Base-by-base conservation (phyloP, 2,888 invertebrate genomes). In the Agelastica alni region DNA sequence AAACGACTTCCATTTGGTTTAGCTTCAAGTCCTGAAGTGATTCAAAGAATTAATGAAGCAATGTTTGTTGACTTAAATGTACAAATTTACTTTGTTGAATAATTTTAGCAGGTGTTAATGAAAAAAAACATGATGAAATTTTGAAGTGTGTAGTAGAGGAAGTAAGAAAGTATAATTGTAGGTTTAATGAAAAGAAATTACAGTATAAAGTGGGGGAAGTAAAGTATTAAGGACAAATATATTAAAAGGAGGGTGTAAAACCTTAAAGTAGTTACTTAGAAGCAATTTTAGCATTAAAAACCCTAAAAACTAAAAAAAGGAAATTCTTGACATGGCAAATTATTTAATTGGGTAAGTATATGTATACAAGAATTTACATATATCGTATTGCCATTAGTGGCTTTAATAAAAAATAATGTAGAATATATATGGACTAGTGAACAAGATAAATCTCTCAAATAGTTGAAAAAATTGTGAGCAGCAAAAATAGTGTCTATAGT, bases 1-100 rank as follows among this genome's bases (percentile, higher is more conserved):
- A 22, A 22, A 7, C 4, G 22, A 22, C 22, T 22, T 22, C 22
- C 22, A 22, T 22, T 22, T 5, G 22, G 22, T 4, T 7, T 22
- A 22, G 22, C 22, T 5, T 5, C 22, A 22, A 22, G 22, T 37
- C 43, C 22, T 32, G 13, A 10, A 37, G 32, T 37, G 7, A 43
- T 12, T 3, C 9, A 22, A 17, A 9, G 10, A 10, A 41, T 41
- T 41, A 41, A 10, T 4, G 16, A n/a, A n/a, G n/a, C n/a, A n/a
- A n/a, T n/a, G n/a, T n/a, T n/a, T n/a, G n/a, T n/a, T n/a, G n/a
- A n/a, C n/a, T n/a, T n/a, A n/a, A n/a, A n/a, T n/a, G n/a, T n/a
- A n/a, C n/a, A n/a, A n/a, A 34, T 34, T 5, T 66, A 72, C 55
- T 53, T 70, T 54, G 56, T 74, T 62, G 47, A 70, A n/a, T n/a